Conservation (phyloP, 2,113 vertebrate species). For the Octodon degus region DNA sequence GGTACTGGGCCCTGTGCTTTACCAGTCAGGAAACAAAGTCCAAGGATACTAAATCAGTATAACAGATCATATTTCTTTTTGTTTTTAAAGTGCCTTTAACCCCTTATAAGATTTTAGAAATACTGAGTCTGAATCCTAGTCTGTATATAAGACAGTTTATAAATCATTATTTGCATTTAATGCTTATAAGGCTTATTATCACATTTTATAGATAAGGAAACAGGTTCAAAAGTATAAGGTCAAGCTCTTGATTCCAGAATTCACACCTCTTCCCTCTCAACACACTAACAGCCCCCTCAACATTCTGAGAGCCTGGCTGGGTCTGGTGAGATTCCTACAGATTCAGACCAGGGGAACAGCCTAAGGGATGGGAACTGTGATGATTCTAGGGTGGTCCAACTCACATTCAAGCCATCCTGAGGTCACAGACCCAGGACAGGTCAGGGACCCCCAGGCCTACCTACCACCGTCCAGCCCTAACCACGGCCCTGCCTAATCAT, state of each 20-base stretch:
- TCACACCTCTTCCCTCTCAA: neutral
- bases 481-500: neutral
- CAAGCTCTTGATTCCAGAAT: neutral
- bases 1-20: slow-evolving; percentile 67
- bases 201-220: slow-evolving; percentile 54
- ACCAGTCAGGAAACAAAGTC: slow-evolving; percentile 76
- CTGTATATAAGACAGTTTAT: slow-evolving; percentile 31
- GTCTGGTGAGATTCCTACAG: neutral
- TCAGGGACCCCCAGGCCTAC: neutral
- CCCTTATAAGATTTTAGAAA: slow-evolving; percentile 48
- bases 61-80: slow-evolving; percentile 57
- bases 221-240: slow-evolving; percentile 32
- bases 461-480: neutral
- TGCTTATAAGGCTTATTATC: neutral
- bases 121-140: neutral
- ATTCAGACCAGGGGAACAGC: neutral
- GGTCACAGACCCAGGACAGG: neutral
- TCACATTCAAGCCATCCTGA: neutral
- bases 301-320: neutral
- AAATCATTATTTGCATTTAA: slow-evolving; percentile 64
- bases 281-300: neutral
- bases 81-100: slow-evolving; percentile 69
- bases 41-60: slow-evolving; percentile 77
- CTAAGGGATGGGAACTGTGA: neutral
- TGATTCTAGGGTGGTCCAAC: neutral